phyloP scores from a whole-genome alignment of 64 coral and sea anemone species.

The Pachyseris speciosa region DNA sequence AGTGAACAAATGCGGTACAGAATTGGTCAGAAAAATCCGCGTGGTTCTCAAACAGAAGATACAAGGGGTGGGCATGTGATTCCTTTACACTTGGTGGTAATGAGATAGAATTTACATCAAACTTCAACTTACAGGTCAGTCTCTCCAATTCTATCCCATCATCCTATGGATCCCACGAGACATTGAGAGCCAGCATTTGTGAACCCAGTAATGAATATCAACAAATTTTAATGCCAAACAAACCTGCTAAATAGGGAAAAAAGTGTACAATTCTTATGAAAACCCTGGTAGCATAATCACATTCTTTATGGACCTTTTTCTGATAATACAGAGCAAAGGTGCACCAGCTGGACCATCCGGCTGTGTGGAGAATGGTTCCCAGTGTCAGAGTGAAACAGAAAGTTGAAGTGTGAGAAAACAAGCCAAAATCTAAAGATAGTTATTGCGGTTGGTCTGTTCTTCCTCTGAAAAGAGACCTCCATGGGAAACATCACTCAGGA shows the following conservation, averaged over 20 bases:
- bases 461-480: conserved; percentile 8
- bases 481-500: not conserved
- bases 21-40: not conserved
- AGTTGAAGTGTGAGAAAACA: not conserved
- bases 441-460: conserved; percentile 29
- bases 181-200: not conserved
- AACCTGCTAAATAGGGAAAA: not conserved
- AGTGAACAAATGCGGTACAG: not conserved
- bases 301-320: not conserved
- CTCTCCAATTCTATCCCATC: too few species aligned
- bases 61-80: not conserved
- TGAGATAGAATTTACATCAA: too few species aligned
- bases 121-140: too few species aligned
- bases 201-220: not conserved
- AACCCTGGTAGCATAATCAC: not conserved
- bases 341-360: not conserved
- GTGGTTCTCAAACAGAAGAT: not conserved
- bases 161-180: not conserved
- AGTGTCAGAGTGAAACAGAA: not conserved
- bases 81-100: too few species aligned
- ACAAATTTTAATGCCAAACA: not conserved
- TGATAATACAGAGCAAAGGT: not conserved
- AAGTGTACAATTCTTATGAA: not conserved
- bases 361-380: not conserved
- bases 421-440: not conserved